Percentiles rank a stretch among this genome's conserved stretches.
phyloP scores from a whole-genome alignment of 2,113 vertebrate genomes.

The Centropus unirufus region DNA sequence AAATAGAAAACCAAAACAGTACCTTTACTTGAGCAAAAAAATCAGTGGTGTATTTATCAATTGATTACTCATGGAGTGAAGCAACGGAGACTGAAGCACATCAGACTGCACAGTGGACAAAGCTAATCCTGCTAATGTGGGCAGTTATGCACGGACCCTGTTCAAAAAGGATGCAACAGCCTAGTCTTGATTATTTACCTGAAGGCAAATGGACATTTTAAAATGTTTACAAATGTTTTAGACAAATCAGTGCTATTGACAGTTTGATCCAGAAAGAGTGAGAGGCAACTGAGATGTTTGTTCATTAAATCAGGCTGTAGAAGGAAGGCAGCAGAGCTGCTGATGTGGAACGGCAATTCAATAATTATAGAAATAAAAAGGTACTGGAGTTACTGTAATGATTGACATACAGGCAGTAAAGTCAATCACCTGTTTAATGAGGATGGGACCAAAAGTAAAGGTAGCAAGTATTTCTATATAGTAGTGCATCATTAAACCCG shows the following conservation, averaged over 20 bases:
- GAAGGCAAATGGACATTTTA: neutral
- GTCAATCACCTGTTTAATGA: neutral
- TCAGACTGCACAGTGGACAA: neutral
- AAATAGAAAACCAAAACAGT: neutral
- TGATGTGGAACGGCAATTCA: neutral
- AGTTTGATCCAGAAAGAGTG: neutral
- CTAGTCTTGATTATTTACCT: neutral
- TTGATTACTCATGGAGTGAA: neutral
- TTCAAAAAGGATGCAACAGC: neutral
- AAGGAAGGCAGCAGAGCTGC: neutral
- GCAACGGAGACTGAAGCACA: neutral
- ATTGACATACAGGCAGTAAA: neutral
- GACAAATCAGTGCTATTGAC: neutral
- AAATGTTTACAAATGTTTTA: neutral
- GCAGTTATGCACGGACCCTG: neutral
- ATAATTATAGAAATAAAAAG: neutral
- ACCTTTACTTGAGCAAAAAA: neutral
- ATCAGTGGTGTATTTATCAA: neutral
- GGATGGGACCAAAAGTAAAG: neutral
- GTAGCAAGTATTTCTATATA: neutral
- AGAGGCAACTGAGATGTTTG: neutral
- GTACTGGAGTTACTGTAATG: neutral
- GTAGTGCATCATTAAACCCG: neutral
- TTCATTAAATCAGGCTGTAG: neutral
- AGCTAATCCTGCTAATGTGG: neutral